Evolutionary conservation across 2,113 vertebrate genomes (phyloP).

Genomic region (Sphyrna mokarran): DNA sequence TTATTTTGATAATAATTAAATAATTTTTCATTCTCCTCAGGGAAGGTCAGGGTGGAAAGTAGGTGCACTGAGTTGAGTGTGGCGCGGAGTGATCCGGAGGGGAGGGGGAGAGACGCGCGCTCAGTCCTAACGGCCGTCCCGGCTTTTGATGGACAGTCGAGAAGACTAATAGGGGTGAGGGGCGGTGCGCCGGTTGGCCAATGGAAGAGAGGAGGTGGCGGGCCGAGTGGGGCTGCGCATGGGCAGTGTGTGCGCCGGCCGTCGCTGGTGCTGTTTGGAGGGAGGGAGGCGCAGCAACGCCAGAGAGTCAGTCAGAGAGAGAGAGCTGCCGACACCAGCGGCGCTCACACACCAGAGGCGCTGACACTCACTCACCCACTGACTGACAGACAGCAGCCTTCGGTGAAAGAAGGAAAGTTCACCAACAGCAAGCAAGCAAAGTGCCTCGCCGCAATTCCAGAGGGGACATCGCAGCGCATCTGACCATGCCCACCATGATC

Average conservation of each 20-base stretch:
- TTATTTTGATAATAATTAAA: not conserved
- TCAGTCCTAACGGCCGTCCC: not conserved
- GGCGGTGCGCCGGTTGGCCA: not conserved
- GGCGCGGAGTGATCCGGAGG: not conserved
- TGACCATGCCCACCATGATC: constrained; percentile 75
- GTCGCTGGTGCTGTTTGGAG: not conserved
- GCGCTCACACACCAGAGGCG: not conserved
- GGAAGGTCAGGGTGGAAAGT: not conserved
- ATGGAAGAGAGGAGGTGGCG: not conserved
- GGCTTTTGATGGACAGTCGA: not conserved
- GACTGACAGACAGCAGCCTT: not conserved
- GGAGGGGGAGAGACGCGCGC: not conserved
- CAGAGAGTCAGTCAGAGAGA: not conserved
- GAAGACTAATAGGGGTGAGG: not conserved
- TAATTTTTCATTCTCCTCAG: not conserved
- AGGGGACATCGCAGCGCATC: not conserved
- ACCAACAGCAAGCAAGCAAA: not conserved
- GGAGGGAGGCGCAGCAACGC: not conserved
- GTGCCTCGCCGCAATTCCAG: not conserved
- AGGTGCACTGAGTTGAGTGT: not conserved
- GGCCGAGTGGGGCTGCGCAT: not conserved
- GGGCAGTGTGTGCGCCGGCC: not conserved
- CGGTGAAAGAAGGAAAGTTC: not conserved
- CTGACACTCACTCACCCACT: not conserved
- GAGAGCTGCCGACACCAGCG: not conserved